Evolutionary conservation across 2,888 invertebrate genomes (phyloP).

Genomic region (Brassicogethes aeneus): DNA sequence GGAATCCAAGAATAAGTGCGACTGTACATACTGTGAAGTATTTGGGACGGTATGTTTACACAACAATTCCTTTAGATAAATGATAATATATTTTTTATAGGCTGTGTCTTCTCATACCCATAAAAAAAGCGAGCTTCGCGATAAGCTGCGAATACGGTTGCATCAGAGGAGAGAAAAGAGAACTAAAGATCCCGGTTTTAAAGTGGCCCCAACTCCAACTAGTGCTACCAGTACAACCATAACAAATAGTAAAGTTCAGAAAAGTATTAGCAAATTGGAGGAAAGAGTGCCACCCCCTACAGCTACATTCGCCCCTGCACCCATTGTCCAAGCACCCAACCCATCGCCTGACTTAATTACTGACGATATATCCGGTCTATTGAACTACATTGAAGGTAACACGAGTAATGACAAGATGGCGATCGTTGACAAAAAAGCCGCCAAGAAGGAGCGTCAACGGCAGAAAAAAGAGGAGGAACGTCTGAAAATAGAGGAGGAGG

Average conservation of each 20-base stretch:
- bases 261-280: not conserved
- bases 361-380: conserved; percentile 34
- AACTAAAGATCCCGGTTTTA: conserved; percentile 17
- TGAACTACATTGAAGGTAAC: conserved; percentile 39
- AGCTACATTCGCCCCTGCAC: not conserved
- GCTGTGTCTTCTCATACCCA: conserved; percentile 19
- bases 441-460: conserved; percentile 76
- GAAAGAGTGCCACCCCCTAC: conserved; percentile 1
- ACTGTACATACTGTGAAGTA: conserved; percentile 37
- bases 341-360: conserved; percentile 4
- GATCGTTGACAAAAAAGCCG: conserved; percentile 56
- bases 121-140: conserved; percentile 34
- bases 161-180: conserved; percentile 29
- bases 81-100: not conserved
- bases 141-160: conserved; percentile 33
- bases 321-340: not conserved
- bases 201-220: conserved; percentile 3
- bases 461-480: conserved; percentile 50
- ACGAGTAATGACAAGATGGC: conserved; percentile 31
- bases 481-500: conserved; percentile 23
- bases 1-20: conserved; percentile 33
- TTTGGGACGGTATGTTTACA: conserved; percentile 31
- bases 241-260: not conserved
- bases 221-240: not conserved
- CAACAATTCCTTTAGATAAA: not conserved